Evolutionary conservation across 2,113 vertebrate genomes (phyloP).

Genomic region (Ardeotis arabs): DNA sequence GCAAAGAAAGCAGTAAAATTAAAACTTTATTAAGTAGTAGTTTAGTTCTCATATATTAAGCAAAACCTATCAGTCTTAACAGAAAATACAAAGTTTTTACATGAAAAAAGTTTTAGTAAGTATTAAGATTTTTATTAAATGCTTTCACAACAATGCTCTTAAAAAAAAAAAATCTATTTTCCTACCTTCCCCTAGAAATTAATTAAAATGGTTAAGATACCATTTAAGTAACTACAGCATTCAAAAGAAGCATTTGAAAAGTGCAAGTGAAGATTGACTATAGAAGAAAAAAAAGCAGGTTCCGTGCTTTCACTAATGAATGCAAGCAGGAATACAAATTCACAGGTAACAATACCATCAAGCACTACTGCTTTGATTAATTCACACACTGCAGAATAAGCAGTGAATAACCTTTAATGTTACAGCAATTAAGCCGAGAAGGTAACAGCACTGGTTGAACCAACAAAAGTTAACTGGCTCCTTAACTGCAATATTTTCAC

Average conservation of each 20-base stretch:
- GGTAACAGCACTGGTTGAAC: background rate
- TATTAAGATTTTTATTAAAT: conserved; percentile 57
- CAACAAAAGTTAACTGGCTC: background rate
- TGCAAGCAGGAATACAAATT: background rate
- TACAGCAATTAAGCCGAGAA: background rate
- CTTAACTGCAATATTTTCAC: background rate
- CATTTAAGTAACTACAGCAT: background rate
- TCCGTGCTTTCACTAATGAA: background rate
- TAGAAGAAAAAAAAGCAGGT: background rate
- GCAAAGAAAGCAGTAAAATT: conserved; percentile 40
- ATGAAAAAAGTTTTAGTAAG: conserved; percentile 35
- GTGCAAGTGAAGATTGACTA: background rate
- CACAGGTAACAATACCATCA: background rate
- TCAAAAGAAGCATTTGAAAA: conserved; percentile 12
- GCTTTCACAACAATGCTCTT: background rate
- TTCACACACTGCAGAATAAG: background rate
- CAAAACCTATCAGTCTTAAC: background rate
- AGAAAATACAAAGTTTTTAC: background rate
- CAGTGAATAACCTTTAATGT: background rate
- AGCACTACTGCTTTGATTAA: background rate
- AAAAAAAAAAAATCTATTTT: background rate
- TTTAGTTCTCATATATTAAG: background rate
- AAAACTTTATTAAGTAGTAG: background rate
- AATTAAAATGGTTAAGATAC: background rate
- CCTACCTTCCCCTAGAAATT: background rate